Evolutionary conservation across 2,888 invertebrate genomes (phyloP), one percentile per base, ranked within the genome.

Genomic region (Spodoptera picta): DNA sequence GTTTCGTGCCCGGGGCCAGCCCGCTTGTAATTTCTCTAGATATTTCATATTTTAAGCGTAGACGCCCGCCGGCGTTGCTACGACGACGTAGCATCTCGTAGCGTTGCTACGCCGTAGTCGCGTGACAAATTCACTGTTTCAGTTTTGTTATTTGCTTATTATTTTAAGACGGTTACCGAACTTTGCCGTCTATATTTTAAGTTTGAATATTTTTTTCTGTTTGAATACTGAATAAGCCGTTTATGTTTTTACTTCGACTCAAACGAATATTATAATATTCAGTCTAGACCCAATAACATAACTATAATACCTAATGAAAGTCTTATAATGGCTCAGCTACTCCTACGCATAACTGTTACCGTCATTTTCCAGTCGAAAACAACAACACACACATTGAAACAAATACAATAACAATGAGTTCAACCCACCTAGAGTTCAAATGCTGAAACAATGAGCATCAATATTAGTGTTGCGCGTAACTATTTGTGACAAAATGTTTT

Each of bases 21-120:
- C 81, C 80, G 83, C 83, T 84, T 88, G 92, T 91, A 93, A 93
- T 94, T 92, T 90, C 91, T 90, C 91, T 87, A 90, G 90, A 92
- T 88, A 92, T 92, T 93, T 90, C 87, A 89, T 90, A 90, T 90
- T 91, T 90, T 87, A 87, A 86, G 80, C 88, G 90, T 87, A 91
- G 89, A 87, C 88, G 84, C 85, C 85, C 87, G 87, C 84, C 77
- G 88, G 90, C 89, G 89, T 82, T 87, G 81, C 91, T 90, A 88
- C 90, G 87, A 80, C 87, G 87, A 83, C 88, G 90, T 88, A 88
- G 85, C 71, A 27, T 51, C 81, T 81, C 88, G 87, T 86, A 87
- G 89, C 87, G 80, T 68, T 62, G 81, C 87, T 88, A 88, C 89
- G 88, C 57, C 82, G 88, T 89, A 85, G 82, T 65, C 78, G 71